A percentile compares a stretch with the other conserved stretches of the same genome.
Evolutionary conservation across 2,113 vertebrate genomes (phyloP).

Genomic region (Phyllostomus discolor): DNA sequence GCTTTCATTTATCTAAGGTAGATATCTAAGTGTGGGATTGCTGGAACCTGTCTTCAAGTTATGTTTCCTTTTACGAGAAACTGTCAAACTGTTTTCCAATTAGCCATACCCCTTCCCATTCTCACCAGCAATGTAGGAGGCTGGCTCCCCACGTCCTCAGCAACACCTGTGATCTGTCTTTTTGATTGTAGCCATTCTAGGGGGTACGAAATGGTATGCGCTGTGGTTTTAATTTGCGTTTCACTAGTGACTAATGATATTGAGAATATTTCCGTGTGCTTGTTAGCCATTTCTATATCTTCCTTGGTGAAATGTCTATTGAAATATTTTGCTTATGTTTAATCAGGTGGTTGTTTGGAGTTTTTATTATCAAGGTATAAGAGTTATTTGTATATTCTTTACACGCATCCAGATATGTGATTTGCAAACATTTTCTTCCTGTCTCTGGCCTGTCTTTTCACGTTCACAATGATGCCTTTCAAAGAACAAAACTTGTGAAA

Average conservation of each 20-base stretch:
- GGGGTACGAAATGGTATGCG: not conserved
- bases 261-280: not conserved
- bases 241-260: not conserved
- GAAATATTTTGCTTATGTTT: not conserved
- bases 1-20: not conserved
- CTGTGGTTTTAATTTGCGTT: not conserved
- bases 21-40: not conserved
- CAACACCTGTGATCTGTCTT: not conserved
- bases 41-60: not conserved
- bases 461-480: not conserved
- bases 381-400: not conserved
- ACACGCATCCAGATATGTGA: not conserved
- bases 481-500: conserved; percentile 9
- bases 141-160: not conserved
- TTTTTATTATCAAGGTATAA: not conserved
- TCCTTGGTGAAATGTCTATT: not conserved
- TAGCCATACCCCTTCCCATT: not conserved
- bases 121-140: not conserved
- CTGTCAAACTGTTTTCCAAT: not conserved
- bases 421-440: not conserved
- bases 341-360: not conserved
- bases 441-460: not conserved
- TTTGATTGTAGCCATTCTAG: not conserved
- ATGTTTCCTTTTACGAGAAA: not conserved
- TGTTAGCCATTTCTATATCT: not conserved